Evolutionary conservation across 2,888 invertebrate species (phyloP).

Genomic region (Palloptera scutellata): DNA sequence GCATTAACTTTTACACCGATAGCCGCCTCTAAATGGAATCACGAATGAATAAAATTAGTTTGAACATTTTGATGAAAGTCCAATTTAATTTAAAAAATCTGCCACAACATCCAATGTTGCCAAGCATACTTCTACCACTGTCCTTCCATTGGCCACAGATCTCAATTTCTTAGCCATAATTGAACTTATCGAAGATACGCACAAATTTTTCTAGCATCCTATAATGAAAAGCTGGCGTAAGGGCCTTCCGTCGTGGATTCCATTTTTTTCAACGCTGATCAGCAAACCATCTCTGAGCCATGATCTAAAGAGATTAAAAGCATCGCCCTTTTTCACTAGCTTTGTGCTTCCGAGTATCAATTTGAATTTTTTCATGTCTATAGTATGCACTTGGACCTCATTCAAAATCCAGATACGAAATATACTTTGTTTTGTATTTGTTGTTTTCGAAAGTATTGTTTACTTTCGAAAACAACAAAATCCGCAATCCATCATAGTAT

Average conservation of each 20-base stretch:
- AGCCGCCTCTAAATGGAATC: constrained; percentile 47
- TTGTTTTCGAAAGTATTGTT: too few relatives aligned
- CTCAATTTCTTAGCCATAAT: constrained; percentile 68
- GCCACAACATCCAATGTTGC: constrained; percentile 70
- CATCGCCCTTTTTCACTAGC: constrained; percentile 51
- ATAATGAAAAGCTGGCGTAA: constrained; percentile 83
- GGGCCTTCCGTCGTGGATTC: constrained; percentile 73
- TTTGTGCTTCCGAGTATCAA: constrained; percentile 54
- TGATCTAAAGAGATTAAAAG: constrained; percentile 49
- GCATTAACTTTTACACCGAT: constrained; percentile 59
- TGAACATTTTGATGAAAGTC: not conserved
- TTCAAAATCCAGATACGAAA: constrained; percentile 64
- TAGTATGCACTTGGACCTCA: constrained; percentile 59
- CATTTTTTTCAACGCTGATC: constrained; percentile 67
- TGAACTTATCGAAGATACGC: constrained; percentile 69
- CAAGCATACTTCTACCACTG: constrained; percentile 66
- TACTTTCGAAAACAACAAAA: too few relatives aligned
- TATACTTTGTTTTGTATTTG: not conserved
- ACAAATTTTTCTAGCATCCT: constrained; percentile 68
- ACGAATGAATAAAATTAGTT: constrained; percentile 56
- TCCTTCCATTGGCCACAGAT: constrained; percentile 61
- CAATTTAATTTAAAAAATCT: constrained; percentile 28
- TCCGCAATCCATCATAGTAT: too few relatives aligned
- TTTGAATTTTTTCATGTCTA: constrained; percentile 65
- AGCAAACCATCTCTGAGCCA: constrained; percentile 59